Conservation (phyloP, 1,140 invertebrate species). For the Battus philenor region DNA sequence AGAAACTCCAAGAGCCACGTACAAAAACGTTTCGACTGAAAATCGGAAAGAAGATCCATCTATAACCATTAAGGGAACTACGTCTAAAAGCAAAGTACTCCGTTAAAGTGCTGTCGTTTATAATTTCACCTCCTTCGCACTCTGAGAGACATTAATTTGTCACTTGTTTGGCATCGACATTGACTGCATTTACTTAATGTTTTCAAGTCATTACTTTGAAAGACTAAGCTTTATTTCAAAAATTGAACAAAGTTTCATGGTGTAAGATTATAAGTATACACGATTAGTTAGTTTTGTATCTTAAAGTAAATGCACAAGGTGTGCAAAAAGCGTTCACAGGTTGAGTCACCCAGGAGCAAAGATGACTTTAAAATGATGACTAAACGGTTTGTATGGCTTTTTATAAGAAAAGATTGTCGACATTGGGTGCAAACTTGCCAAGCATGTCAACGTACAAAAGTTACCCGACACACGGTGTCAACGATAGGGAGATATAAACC, state of each 20-base stretch:
- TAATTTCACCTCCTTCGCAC: neutral
- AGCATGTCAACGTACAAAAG: neutral
- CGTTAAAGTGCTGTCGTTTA: constrained; percentile 8
- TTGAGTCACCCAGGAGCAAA: too few species aligned
- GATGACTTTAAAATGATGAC: neutral
- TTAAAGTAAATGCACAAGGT: too few species aligned
- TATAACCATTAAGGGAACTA: too few species aligned
- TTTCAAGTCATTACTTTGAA: neutral
- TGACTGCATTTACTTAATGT: constrained; percentile 1
- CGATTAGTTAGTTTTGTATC: too few species aligned
- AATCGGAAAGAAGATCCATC: too few species aligned
- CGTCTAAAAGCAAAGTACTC: neutral
- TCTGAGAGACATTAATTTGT: constrained; percentile 3
- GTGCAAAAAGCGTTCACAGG: too few species aligned
- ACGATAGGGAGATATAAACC: neutral
- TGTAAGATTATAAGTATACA: too few species aligned
- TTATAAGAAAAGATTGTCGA: neutral
- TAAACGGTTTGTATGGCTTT: neutral
- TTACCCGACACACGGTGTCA: neutral
- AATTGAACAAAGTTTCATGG: too few species aligned
- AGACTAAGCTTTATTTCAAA: too few species aligned
- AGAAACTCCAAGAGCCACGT: too few species aligned
- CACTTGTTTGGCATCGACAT: constrained; percentile 2
- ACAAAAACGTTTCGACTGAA: too few species aligned
- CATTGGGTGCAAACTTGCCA: neutral